phyloP scores from a whole-genome alignment of 2,797 vertebrate genomes.

The Aldrovandia affinis region DNA sequence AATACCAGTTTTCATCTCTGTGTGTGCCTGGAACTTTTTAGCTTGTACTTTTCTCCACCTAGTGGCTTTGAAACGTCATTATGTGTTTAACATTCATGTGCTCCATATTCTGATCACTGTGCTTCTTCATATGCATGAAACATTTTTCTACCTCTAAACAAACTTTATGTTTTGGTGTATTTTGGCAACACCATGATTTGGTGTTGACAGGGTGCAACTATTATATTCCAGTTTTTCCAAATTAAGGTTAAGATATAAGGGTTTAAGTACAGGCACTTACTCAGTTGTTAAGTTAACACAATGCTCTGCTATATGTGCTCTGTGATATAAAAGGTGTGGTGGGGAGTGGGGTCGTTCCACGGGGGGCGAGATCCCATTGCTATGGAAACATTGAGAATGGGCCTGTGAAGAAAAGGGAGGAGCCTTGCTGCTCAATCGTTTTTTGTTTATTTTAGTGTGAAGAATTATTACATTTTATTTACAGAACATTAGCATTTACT shows the following conservation, averaged over 20 bases:
- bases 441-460: background rate
- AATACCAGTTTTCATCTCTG: background rate
- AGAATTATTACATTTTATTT: background rate
- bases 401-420: conserved; percentile 20
- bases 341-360: conserved; percentile 29
- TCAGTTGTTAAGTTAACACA: background rate
- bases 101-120: background rate
- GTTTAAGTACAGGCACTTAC: background rate
- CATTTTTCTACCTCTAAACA: background rate
- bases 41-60: conserved; percentile 17
- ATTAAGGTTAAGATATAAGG: no score
- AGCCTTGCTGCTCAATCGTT: background rate
- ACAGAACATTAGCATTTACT: background rate
- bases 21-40: background rate
- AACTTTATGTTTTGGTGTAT: background rate
- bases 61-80: conserved; percentile 5
- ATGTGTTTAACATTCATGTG: background rate
- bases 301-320: conserved; percentile 28
- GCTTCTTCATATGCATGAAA: background rate
- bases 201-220: background rate
- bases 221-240: background rate
- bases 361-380: conserved; percentile 30
- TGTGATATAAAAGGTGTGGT: conserved; percentile 35
- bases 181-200: background rate
- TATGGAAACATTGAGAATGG: conserved; percentile 38